Conservation (phyloP, 2,113 vertebrate genomes). For the Thunnus maccoyii region DNA sequence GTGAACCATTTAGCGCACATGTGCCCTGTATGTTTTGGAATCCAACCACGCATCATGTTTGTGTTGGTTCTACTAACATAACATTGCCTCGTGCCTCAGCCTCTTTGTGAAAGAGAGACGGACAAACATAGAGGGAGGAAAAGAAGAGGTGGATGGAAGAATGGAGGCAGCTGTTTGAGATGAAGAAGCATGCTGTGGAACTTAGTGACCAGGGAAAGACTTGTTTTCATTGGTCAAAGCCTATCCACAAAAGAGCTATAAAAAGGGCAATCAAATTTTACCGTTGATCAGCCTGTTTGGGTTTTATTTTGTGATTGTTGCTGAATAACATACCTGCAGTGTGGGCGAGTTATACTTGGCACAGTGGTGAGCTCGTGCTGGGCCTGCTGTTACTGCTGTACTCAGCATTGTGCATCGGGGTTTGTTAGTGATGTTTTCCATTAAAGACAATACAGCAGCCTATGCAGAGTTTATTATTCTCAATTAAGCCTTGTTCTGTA, state of each 20-base stretch:
- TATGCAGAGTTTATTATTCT: constrained; percentile 34
- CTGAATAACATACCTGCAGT: constrained; percentile 38
- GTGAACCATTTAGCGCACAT: constrained; percentile 9
- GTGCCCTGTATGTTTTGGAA: constrained; percentile 14
- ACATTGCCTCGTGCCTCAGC: constrained; percentile 1
- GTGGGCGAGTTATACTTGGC: constrained; percentile 37
- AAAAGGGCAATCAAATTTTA: constrained; percentile 7
- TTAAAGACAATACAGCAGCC: constrained; percentile 34
- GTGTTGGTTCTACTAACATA: constrained; percentile 13
- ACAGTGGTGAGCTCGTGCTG: constrained; percentile 25
- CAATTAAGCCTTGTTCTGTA: constrained; percentile 12
- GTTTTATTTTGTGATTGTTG: constrained; percentile 34
- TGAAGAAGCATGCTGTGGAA: constrained; percentile 32
- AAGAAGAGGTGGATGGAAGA: constrained; percentile 2
- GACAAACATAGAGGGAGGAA: constrained; percentile 1
- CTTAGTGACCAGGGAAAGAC: constrained; percentile 44
- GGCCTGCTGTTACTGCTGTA: constrained; percentile 46
- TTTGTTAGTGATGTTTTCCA: constrained; percentile 40
- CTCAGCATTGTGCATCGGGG: constrained; percentile 36
- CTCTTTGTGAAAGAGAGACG: constrained; percentile 5
- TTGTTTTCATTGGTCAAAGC: constrained; percentile 34
- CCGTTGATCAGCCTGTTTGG: constrained; percentile 15
- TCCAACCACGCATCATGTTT: constrained; percentile 26
- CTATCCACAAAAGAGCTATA: constrained; percentile 30
- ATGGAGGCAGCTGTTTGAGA: constrained; percentile 46